phyloP scores from a whole-genome alignment of 1,140 invertebrate species.

The Drosophila setifemur region DNA sequence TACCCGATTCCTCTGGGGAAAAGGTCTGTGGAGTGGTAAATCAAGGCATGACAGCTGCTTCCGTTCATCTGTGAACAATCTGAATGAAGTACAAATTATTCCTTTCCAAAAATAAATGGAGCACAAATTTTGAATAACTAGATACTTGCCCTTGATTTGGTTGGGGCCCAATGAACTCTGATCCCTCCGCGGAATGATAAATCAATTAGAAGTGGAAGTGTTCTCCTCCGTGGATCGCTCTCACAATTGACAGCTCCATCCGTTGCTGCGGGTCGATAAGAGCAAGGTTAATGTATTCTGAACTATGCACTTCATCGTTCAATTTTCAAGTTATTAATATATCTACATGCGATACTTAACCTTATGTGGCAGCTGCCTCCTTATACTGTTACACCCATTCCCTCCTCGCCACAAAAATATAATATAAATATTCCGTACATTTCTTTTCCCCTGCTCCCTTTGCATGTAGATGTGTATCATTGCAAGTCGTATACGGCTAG shows the following conservation, averaged over 20 bases:
- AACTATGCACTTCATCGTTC: constrained; percentile 59
- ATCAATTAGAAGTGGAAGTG: constrained; percentile 6
- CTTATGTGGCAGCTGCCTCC: constrained; percentile 41
- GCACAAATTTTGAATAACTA: neutral
- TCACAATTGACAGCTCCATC: constrained; percentile 50
- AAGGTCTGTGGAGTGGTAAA: neutral
- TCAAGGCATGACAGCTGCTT: too few relatives aligned
- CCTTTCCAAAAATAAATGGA: too few relatives aligned
- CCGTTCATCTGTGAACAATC: too few relatives aligned
- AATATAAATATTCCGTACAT: constrained; percentile 15
- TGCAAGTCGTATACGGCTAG: constrained; percentile 68
- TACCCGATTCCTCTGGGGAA: neutral
- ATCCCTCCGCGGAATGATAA: constrained; percentile 7
- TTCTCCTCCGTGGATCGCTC: constrained; percentile 8
- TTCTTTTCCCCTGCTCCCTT: neutral
- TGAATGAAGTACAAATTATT: too few relatives aligned
- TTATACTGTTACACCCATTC: constrained; percentile 32
- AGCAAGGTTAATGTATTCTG: constrained; percentile 48
- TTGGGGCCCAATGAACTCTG: constrained; percentile 3
- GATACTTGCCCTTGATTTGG: neutral
- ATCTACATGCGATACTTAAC: constrained; percentile 53
- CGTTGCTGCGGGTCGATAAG: constrained; percentile 11
- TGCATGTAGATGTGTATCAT: constrained; percentile 56
- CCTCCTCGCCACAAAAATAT: constrained; percentile 33
- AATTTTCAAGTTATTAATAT: constrained; percentile 66